These are phyloP conservation scores for Orycteropus afer DNA, from an alignment of 2,113 vertebrate species.

Conservation along the genomic window DNA sequence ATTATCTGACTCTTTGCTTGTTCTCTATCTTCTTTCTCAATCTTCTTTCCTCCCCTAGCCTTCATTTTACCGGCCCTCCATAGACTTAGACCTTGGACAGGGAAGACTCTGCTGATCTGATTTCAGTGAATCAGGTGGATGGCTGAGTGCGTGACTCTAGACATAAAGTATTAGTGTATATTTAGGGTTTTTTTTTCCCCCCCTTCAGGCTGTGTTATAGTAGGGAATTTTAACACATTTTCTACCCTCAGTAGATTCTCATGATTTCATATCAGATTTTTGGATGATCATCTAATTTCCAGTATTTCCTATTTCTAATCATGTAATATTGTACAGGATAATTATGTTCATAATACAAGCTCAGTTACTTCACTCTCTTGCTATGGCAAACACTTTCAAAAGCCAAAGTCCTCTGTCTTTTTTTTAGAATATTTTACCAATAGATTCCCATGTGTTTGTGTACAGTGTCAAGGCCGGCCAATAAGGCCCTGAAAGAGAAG, in stretches of 20 bases:
- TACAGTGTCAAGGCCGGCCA: not conserved
- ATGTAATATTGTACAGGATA: not conserved
- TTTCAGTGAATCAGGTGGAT: not conserved
- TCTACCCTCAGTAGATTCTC: not conserved
- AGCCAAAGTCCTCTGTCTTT: not conserved
- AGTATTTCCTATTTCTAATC: constrained; percentile 7
- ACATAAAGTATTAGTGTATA: not conserved
- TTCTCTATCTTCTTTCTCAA: not conserved
- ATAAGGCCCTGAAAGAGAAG: not conserved
- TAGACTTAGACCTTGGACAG: not conserved
- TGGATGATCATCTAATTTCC: not conserved
- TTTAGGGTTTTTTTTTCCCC: not conserved
- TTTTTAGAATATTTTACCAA: not conserved
- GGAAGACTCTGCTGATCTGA: not conserved
- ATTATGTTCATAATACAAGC: not conserved
- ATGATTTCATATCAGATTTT: not conserved
- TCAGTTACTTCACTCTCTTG: constrained; percentile 20
- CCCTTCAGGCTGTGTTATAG: not conserved
- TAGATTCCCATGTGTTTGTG: not conserved
- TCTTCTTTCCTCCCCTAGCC: not conserved
- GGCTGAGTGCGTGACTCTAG: not conserved
- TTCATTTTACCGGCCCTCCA: not conserved
- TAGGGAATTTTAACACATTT: not conserved
- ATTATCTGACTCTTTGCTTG: not conserved
- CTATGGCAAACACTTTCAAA: constrained; percentile 5